A percentile compares a stretch with the other conserved stretches of the same genome.
Evolutionary conservation across 2,888 invertebrate genomes (phyloP).

Genomic region (Protonemura montana): DNA sequence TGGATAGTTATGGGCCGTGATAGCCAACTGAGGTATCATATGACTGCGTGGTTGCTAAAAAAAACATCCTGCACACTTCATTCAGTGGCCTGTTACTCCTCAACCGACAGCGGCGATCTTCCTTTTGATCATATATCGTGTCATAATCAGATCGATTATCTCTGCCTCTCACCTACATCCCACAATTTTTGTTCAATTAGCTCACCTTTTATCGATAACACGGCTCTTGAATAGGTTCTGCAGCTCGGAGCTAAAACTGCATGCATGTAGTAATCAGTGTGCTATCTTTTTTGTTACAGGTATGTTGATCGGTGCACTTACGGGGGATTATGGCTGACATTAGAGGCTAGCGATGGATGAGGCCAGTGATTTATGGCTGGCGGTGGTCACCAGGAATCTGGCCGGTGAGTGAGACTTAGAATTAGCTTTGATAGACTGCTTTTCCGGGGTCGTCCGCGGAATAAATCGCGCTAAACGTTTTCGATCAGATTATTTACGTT

Average conservation of each 20-base stretch:
- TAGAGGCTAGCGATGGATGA: slow-evolving; percentile 13
- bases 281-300: not conserved
- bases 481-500: not conserved
- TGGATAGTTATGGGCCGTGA: no score
- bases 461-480: not conserved
- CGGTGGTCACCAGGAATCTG: slow-evolving; percentile 27
- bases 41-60: no score
- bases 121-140: not conserved
- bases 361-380: not conserved
- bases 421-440: not conserved
- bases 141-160: not conserved
- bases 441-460: not conserved
- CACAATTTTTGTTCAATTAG: not conserved
- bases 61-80: no score
- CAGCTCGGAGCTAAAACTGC: not conserved
- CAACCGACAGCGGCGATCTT: not conserved
- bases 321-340: not conserved
- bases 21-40: no score
- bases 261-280: not conserved
- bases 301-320: not conserved
- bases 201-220: not conserved
- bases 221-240: not conserved
- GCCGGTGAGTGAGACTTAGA: slow-evolving; percentile 23
- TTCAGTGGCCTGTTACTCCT: no score
- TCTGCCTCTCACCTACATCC: not conserved